Evolutionary conservation across 2,113 vertebrate species (phyloP).

Genomic region (Telmatochromis sp.): DNA sequence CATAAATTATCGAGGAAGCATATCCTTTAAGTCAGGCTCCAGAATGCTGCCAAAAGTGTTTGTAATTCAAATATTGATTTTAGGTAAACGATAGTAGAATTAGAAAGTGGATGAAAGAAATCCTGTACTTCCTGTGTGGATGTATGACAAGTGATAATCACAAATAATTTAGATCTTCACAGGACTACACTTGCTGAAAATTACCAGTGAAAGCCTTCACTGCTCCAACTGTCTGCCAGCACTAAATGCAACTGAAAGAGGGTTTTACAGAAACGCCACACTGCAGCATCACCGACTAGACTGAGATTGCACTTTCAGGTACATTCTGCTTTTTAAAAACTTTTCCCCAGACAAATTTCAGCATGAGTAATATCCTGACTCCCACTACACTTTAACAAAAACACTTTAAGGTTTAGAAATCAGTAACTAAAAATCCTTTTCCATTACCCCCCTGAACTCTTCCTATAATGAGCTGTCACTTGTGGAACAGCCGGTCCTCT

Average conservation of each 20-base stretch:
- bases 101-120: neutral
- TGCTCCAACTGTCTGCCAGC: neutral
- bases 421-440: neutral
- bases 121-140: neutral
- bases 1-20: conserved; percentile 9
- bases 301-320: neutral
- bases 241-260: neutral
- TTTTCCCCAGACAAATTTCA: neutral
- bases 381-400: neutral
- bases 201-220: neutral
- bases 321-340: neutral
- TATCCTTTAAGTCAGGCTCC: neutral
- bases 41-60: neutral
- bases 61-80: neutral
- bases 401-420: neutral
- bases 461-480: neutral
- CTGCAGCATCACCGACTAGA: neutral
- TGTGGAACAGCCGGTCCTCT: neutral
- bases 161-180: neutral
- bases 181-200: neutral
- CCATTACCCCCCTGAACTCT: neutral
- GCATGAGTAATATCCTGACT: neutral
- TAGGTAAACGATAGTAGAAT: neutral
- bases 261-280: neutral
- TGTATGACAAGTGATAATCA: neutral